Evolutionary conservation across 2,888 invertebrate genomes (phyloP).

Genomic region (Coleophora deauratella): DNA sequence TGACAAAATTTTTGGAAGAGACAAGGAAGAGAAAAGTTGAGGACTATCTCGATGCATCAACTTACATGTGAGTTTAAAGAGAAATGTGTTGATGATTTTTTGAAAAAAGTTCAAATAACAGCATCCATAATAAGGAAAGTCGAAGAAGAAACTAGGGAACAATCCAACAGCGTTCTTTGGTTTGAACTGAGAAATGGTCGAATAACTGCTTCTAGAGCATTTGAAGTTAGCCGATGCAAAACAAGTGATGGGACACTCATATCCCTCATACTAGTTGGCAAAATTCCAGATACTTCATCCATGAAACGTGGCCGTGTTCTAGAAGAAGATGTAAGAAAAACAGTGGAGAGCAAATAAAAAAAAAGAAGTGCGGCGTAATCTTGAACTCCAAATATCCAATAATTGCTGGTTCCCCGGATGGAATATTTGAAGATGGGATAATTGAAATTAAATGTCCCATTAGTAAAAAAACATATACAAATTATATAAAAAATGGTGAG

Average conservation of each 20-base stretch:
- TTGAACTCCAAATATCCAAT: constrained; percentile 17
- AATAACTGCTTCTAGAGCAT: constrained; percentile 20
- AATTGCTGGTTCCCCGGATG: constrained; percentile 25
- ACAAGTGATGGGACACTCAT: constrained; percentile 16
- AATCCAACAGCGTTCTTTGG: constrained; percentile 16
- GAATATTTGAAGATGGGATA: constrained; percentile 15
- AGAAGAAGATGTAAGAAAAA: constrained; percentile 11
- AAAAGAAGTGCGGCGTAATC: constrained; percentile 19
- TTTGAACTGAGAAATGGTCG: constrained; percentile 23
- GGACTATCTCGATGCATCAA: constrained; percentile 15
- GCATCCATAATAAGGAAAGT: constrained; percentile 2
- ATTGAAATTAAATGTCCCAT: constrained; percentile 19
- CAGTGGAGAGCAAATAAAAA: constrained; percentile 1
- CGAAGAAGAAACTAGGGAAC: constrained; percentile 6
- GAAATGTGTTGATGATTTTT: constrained; percentile 14
- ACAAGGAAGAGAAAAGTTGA: constrained; percentile 16
- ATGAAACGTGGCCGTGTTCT: constrained; percentile 13
- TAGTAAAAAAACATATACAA: constrained; percentile 12
- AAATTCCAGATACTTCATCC: constrained; percentile 7
- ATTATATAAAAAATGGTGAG: constrained; percentile 17
- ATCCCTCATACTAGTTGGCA: constrained; percentile 11
- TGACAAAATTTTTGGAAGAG: constrained; percentile 17
- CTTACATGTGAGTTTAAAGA: constrained; percentile 15
- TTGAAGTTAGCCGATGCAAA: constrained; percentile 17
- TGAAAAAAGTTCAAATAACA: too few relatives aligned